Evolutionary conservation across 2,113 vertebrate species (phyloP).

Genomic region (Gallinago media): DNA sequence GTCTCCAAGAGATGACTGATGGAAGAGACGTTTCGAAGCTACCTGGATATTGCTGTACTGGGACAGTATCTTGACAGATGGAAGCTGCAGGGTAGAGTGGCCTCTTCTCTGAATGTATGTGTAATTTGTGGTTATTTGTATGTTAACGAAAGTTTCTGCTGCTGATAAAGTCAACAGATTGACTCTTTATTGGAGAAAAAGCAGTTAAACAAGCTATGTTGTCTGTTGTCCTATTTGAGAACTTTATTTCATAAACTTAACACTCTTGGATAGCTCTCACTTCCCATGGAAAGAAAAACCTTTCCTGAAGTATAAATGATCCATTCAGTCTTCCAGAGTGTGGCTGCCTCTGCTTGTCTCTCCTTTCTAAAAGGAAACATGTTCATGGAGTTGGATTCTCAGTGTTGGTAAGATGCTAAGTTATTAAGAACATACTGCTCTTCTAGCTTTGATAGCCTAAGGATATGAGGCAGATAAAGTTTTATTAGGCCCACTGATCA

Average conservation of each 20-base stretch:
- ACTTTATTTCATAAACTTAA: not conserved
- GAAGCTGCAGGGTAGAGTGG: not conserved
- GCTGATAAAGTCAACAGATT: not conserved
- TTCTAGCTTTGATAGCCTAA: not conserved
- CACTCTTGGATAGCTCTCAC: not conserved
- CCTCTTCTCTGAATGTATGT: not conserved
- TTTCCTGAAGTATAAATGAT: not conserved
- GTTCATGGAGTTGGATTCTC: not conserved
- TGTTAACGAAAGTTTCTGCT: not conserved
- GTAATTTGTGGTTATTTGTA: not conserved
- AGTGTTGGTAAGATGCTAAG: not conserved
- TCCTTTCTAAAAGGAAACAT: not conserved
- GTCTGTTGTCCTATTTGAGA: not conserved
- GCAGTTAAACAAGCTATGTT: not conserved
- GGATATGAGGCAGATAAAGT: conserved; percentile 7
- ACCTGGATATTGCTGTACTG: not conserved
- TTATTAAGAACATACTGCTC: not conserved
- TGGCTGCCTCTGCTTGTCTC: not conserved
- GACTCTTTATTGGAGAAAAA: not conserved
- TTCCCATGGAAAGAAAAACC: not conserved
- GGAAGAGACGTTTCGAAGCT: not conserved
- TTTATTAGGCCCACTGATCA: conserved; percentile 2
- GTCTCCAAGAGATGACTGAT: not conserved
- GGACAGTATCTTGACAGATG: not conserved
- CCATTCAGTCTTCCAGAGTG: not conserved